Conservation (phyloP, 2,888 invertebrate species). For the Synergus japonicus region DNA sequence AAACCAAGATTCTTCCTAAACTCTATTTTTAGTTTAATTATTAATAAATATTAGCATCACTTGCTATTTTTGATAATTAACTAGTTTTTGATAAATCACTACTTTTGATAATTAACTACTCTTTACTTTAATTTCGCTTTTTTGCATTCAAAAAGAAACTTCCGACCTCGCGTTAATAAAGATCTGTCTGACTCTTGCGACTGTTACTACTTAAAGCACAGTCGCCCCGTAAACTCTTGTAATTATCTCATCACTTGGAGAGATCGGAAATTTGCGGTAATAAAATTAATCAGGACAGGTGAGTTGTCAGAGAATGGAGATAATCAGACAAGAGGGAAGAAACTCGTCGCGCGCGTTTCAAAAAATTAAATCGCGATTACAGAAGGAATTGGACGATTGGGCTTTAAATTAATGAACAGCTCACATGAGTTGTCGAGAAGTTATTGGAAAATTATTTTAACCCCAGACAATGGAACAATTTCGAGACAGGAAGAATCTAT, state of each 20-base stretch:
- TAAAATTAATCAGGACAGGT: neutral
- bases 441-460: slow-evolving; percentile 35
- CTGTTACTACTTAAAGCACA: neutral
- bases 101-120: no score
- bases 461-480: slow-evolving; percentile 19
- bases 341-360: neutral
- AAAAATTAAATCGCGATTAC: slow-evolving; percentile 11
- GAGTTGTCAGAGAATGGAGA: slow-evolving; percentile 10
- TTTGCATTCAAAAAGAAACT: no score
- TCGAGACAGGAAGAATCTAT: slow-evolving; percentile 10
- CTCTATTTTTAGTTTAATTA: neutral
- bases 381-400: slow-evolving; percentile 4
- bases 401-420: slow-evolving; percentile 1
- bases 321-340: neutral
- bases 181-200: neutral
- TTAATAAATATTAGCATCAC: no score
- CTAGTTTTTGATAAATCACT: no score
- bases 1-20: neutral
- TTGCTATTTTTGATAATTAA: neutral
- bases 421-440: slow-evolving; percentile 15
- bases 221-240: no score
- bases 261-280: no score
- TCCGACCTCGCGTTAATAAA: no score
- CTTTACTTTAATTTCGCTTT: no score
- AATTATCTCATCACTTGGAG: no score